Conservation (phyloP, 2,888 invertebrate species). For the Clivina fossor region DNA sequence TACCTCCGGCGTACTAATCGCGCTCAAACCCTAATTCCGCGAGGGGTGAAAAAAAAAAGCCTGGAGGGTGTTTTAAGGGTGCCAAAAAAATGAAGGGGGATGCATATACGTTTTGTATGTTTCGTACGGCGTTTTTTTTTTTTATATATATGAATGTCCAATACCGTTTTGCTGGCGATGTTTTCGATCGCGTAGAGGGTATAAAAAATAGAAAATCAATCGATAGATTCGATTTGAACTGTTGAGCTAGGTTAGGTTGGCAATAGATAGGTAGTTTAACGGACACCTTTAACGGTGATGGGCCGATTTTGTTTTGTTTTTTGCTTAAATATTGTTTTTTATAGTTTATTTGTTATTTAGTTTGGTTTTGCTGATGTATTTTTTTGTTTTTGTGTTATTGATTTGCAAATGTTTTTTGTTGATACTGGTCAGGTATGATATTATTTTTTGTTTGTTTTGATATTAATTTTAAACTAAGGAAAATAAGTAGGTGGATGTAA, state of each 20-base stretch:
- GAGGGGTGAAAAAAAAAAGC: conserved; percentile 51
- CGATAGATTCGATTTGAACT: conserved; percentile 51
- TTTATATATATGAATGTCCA: conserved; percentile 52
- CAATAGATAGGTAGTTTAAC: conserved; percentile 23
- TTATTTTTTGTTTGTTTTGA: background rate
- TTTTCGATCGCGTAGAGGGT: conserved; percentile 50
- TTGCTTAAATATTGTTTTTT: conserved; percentile 15
- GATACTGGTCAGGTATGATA: background rate
- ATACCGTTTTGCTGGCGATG: conserved; percentile 50
- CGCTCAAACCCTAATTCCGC: conserved; percentile 40
- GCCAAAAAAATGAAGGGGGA: conserved; percentile 49
- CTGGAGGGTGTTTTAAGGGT: conserved; percentile 48
- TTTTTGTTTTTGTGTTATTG: conserved; percentile 5
- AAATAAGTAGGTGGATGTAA: background rate
- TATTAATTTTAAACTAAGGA: background rate
- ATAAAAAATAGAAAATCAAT: too few species aligned
- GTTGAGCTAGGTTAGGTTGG: conserved; percentile 49
- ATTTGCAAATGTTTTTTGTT: conserved; percentile 10
- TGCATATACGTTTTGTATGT: too few species aligned
- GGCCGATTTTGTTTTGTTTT: conserved; percentile 20
- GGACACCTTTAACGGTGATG: conserved; percentile 17
- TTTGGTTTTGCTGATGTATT: conserved; percentile 8
- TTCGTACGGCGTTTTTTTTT: too few species aligned
- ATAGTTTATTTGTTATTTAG: conserved; percentile 6
- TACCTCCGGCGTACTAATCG: conserved; percentile 37